phyloP scores from a whole-genome alignment of 2,113 vertebrate genomes.

The Otolemur garnettii region DNA sequence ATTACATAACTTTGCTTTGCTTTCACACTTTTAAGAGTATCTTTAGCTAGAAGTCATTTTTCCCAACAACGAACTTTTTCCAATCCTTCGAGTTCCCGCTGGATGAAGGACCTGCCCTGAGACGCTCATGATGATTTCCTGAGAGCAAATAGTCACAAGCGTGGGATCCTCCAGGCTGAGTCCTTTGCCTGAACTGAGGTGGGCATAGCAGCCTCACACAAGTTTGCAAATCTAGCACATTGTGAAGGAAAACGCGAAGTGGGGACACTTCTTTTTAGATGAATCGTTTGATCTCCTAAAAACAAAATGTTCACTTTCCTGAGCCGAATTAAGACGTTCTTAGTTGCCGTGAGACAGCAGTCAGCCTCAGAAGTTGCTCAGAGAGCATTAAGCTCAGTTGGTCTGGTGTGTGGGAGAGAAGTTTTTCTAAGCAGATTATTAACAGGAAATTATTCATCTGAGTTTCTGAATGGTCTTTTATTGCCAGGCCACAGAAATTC shows the following conservation, averaged over 20 bases:
- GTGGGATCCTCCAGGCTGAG: not conserved
- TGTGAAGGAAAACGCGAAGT: not conserved
- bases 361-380: conserved; percentile 59
- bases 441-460: conserved; percentile 72
- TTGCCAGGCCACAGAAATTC: conserved; percentile 33
- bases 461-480: conserved; percentile 64
- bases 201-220: not conserved
- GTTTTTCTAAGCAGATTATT: conserved; percentile 74
- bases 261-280: conserved; percentile 14
- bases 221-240: conserved; percentile 44
- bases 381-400: not conserved
- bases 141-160: not conserved
- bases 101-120: not conserved
- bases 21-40: not conserved
- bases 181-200: not conserved
- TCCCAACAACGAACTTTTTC: not conserved
- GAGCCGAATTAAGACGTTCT: not conserved
- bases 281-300: conserved; percentile 61
- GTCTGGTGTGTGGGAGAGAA: conserved; percentile 55
- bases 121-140: conserved; percentile 40
- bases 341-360: conserved; percentile 35
- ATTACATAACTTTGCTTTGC: not conserved
- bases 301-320: conserved; percentile 69
- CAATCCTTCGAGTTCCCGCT: not conserved
- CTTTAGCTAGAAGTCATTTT: conserved; percentile 1